Base-by-base conservation (phyloP, 2,888 invertebrate species). In the Dichetophora obliterata region DNA sequence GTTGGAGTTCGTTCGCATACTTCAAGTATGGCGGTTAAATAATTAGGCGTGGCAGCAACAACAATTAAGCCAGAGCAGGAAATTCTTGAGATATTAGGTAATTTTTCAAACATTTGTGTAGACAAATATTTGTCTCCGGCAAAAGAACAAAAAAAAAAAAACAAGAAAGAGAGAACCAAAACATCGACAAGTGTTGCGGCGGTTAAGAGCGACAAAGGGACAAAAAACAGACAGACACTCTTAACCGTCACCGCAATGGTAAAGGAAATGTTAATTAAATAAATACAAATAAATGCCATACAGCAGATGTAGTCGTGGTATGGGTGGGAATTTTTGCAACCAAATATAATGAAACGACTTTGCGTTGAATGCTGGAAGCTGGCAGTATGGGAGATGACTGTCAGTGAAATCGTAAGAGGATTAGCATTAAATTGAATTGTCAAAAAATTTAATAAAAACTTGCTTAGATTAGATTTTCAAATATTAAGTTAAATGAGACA, bases 121-220 rank as follows among this genome's bases (percentile, higher is more conserved):
- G 22, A 34, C n/a, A 54, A 54, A n/a, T n/a, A 63, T 63, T 16
- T 14, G 63, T 63, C 0, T n/a, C 2, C 5, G 9, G n/a, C n/a
- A n/a, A n/a, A n/a, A n/a, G n/a, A n/a, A n/a, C n/a, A n/a, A n/a
- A n/a, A 14, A 27, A 27, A 5, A 59, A 27, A 43, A 43, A 43
- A 43, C 43, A 43, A 43, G 6, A 43, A 43, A 14, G 11, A 43
- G 14, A 43, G 11, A 43, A 43, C 43, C 43, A 14, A 59, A 59
- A 63, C n/a, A 8, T 27, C 27, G 8, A 63, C 63, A 63, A 63
- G 63, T 63, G 63, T 63, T 34, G 31, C 34, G 43, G 43, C 14
- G 34, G 31, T 63, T 63, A 31, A 16, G 27, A 63, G 27, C 34
- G 63, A n/a, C 19, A 63, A 63, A 63, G 63, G n/a, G 54, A 54